Evolutionary conservation across 1,140 invertebrate species (phyloP), one percentile per base, ranked within the genome.

Genomic region (Hyphantria cunea): DNA sequence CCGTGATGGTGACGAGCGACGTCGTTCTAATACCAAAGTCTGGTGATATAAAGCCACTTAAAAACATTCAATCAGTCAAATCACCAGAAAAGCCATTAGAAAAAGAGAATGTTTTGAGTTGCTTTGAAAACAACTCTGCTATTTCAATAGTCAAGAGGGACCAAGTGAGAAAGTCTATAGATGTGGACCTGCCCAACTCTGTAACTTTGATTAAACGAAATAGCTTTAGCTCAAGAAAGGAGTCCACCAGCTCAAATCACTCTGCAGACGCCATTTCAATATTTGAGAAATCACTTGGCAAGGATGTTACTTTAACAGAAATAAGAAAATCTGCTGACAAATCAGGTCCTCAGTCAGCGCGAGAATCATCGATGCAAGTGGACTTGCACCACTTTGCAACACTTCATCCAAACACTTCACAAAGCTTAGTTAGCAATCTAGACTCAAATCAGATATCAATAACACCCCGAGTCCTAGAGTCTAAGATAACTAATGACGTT

Each of bases 311-410:
- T n/a, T 70, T 92, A 54, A 90, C 88, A 51, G 91, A 92, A 70
- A 84, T 92, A 47, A 87, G 86, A 48, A 92, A 91, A 65, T 91
- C 91, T 10, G 86, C 89, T n/a, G 91, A 92, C 15, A 92, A 90
- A 68, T 65, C 74, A 45, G 64, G 12, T 6, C 31, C 45, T 4
- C 45, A 37, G n/a, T 25, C 54, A 6, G 25, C 8, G 2, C 41
- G 41, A 13, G 41, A 44, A 12, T 63, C 82, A 7, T 33, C 71
- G 5, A 66, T 80, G 25, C 80, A 77, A 63, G 78, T 88, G 10
- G 87, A 90, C 42, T 60, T 86, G 32, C 77, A 86, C 64, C 86
- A 86, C 42, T 84, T 82, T 58, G 82, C 82, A 15, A 87, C 85
- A n/a, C 63, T 89, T 41, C 84, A 86, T 48, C 79, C 86, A 0